A percentile compares a stretch with the other conserved stretches of the same genome.
Conservation (phyloP, 2,113 vertebrate species). For the Stercorarius parasiticus region DNA sequence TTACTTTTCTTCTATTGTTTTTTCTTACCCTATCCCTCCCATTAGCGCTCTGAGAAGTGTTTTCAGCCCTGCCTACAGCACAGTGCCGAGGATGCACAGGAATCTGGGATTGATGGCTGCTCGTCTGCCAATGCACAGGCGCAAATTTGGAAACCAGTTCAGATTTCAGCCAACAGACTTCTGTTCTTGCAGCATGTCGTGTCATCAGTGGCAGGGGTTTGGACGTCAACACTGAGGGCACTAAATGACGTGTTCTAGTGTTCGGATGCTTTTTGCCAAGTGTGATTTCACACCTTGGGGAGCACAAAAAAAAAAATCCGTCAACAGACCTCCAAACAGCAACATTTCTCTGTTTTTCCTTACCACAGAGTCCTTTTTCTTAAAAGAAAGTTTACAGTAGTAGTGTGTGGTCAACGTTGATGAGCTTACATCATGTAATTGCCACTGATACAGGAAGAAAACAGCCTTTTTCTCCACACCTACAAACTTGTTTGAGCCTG, state of each 20-base stretch:
- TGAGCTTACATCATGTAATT: background rate
- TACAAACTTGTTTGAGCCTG: background rate
- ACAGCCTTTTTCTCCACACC: background rate
- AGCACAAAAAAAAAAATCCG: background rate
- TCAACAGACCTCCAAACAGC: background rate
- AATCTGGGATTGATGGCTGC: background rate
- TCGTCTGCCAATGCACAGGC: conserved; percentile 32
- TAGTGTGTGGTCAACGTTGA: background rate
- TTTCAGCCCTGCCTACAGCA: background rate
- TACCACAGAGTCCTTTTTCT: background rate
- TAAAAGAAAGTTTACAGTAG: background rate
- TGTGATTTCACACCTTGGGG: conserved; percentile 15
- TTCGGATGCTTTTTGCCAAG: conserved; percentile 2
- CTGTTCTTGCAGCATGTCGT: background rate
- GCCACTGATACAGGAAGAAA: background rate
- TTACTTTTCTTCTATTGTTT: background rate
- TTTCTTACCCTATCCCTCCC: background rate
- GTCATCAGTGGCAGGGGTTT: background rate
- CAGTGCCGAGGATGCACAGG: background rate
- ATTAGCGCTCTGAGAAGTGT: background rate
- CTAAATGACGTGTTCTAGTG: background rate
- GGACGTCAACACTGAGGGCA: background rate
- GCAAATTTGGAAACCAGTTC: background rate
- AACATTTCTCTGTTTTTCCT: background rate
- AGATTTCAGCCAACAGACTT: background rate